Percentiles rank a stretch among this genome's conserved stretches.
Conservation (phyloP, 2,888 invertebrate species). For the Taenaris catops region DNA sequence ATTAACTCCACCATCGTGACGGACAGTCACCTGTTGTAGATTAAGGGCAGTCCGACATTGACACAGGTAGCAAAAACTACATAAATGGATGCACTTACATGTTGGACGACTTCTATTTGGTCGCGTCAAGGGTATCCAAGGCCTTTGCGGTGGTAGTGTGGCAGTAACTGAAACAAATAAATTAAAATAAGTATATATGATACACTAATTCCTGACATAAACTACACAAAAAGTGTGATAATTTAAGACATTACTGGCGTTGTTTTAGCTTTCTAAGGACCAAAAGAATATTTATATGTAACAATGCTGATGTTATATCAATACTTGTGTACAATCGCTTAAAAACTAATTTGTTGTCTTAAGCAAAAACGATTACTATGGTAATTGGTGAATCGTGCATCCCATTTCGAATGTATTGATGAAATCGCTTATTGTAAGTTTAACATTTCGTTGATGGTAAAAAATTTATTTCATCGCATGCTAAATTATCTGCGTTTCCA, state of each 20-base stretch:
- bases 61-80: too few species aligned
- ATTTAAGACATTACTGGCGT: too few species aligned
- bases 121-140: constrained; percentile 95
- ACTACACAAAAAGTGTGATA: too few species aligned
- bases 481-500: constrained; percentile 14
- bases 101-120: constrained; percentile 93
- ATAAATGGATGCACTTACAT: constrained; percentile 86
- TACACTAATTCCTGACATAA: too few species aligned
- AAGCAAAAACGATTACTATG: constrained; percentile 31
- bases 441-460: constrained; percentile 25
- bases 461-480: constrained; percentile 21
- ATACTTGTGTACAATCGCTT: too few species aligned
- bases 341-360: constrained; percentile 32
- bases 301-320: too few species aligned
- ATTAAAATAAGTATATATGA: too few species aligned
- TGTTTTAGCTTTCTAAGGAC: too few species aligned
- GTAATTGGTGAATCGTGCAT: constrained; percentile 32
- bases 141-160: constrained; percentile 94
- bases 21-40: too few species aligned
- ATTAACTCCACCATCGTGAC: too few species aligned
- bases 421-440: constrained; percentile 23
- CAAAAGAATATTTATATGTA: too few species aligned
- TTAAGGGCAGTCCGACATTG: constrained; percentile 23
- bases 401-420: constrained; percentile 20
- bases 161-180: constrained; percentile 89